Evolutionary conservation across 53 echinoderm and acorn worm genomes (phyloP), one percentile per base, ranked within the genome.

Genomic region (Hippasteria phrygiana): DNA sequence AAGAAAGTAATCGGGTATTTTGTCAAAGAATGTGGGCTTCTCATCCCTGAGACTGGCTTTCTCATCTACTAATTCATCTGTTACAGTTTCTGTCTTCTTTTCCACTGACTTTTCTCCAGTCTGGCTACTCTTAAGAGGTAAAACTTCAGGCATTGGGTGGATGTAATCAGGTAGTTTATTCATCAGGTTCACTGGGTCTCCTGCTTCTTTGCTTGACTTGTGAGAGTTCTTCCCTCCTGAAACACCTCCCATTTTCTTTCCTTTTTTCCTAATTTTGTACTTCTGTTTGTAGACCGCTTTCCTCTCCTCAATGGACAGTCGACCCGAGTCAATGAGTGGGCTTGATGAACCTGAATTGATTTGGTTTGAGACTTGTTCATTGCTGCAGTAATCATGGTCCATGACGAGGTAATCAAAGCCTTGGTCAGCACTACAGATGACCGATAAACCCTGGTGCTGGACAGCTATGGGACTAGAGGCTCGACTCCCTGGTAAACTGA

Each of bases 381-480:
- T 66, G 2, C 75, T 78, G 56, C 96, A 96, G 87, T 96, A 96
- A 87, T 96, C 96, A 55, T 96, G 96, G 70, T 96, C 96, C 84
- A 96, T 75, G 62, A 92, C 90, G 5, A 96, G 93, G 39, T 96
- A 94, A 56, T 96, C 91, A 20, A 93, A 75, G 69, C 75, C 85
- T 14, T 77, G 81, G 13, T 82, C 81, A 33, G 88, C 82, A 12
- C 71, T 82, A 35, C 73, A 80, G 35, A 55, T 73, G 38, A 55
- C 34, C 17, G 82, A 66, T 37, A 82, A 14, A 4, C 72, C 55
- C 4, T 37, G 43, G 24, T 45, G 69, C 36, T 62, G 47, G 47
- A 66, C 32, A 4, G 85, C 47, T 3, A 62, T 75, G 6, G 95
- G 96, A 53, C 92, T 90, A 0, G 78, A 51, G 76, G 71, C 62